These are phyloP conservation scores for Calephelis nemesis DNA, from an alignment of 1,140 invertebrate species.

Conservation along the genomic window DNA sequence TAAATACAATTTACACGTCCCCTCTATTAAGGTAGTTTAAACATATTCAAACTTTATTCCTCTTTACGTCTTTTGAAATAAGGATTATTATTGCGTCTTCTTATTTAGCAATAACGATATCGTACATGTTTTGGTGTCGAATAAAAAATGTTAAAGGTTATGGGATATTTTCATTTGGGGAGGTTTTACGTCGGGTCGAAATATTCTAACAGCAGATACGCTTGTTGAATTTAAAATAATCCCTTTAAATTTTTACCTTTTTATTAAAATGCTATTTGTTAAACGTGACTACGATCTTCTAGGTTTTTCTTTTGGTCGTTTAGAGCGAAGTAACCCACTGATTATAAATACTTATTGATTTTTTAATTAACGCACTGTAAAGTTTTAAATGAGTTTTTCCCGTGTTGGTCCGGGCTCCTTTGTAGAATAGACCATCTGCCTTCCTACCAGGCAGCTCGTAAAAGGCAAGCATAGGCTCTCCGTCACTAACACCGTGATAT, in stretches of 20 bases:
- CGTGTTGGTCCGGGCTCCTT: no score
- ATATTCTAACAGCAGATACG: constrained; percentile 15
- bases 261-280: constrained; percentile 12
- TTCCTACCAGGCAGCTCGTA: no score
- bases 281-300: neutral
- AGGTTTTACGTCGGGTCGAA: constrained; percentile 11
- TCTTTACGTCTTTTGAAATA: neutral
- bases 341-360: no score
- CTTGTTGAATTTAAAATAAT: constrained; percentile 5
- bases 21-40: constrained; percentile 14
- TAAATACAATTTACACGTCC: constrained; percentile 73
- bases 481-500: no score
- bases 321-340: no score
- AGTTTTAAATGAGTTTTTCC: no score
- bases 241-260: neutral
- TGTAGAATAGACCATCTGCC: no score
- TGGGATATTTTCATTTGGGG: constrained; percentile 11
- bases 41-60: constrained; percentile 4
- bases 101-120: constrained; percentile 13
- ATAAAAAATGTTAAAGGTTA: constrained; percentile 15
- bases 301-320: neutral
- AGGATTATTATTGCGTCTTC: neutral
- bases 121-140: constrained; percentile 11
- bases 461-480: no score
- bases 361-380: no score